phyloP scores from a whole-genome alignment of 92 coral and sea anemone species.

The Nematostella vectensis region DNA sequence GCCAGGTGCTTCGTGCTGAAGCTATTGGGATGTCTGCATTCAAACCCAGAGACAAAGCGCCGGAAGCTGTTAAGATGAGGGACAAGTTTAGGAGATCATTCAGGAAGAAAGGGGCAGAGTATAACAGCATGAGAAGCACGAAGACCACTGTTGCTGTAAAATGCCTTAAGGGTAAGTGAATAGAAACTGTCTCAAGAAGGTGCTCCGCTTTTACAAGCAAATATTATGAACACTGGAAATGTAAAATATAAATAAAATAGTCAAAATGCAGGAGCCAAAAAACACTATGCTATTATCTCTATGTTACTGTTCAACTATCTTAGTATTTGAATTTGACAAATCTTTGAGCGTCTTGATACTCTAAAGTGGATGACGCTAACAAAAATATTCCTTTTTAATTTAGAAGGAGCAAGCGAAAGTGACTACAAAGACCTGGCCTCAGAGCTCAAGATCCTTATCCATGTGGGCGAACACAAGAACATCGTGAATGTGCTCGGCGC shows the following conservation, averaged over 20 bases:
- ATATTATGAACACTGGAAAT: too few species aligned
- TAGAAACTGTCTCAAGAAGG: background rate
- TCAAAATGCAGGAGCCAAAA: too few species aligned
- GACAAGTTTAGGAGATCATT: constrained; percentile 66
- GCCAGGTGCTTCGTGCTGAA: constrained; percentile 81
- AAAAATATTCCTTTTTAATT: background rate
- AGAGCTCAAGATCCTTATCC: constrained; percentile 69
- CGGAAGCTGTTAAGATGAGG: constrained; percentile 46
- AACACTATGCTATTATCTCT: too few species aligned
- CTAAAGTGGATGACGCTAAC: too few species aligned
- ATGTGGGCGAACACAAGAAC: constrained; percentile 67
- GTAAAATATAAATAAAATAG: too few species aligned
- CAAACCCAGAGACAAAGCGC: constrained; percentile 24
- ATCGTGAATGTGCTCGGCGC: constrained; percentile 72
- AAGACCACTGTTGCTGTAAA: constrained; percentile 21
- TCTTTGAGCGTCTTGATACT: too few species aligned
- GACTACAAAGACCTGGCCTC: constrained; percentile 75
- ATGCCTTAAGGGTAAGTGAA: constrained; percentile 4
- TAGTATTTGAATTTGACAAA: too few species aligned
- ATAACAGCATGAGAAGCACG: constrained; percentile 2
- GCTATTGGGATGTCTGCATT: constrained; percentile 91
- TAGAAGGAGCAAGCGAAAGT: constrained; percentile 55
- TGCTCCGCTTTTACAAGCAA: too few species aligned
- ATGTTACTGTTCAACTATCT: too few species aligned
- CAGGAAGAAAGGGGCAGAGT: constrained; percentile 4